A percentile compares a stretch with the other conserved stretches of the same genome.
phyloP scores from a whole-genome alignment of 2,797 vertebrate genomes.

The Crocodylus rhombifer region DNA sequence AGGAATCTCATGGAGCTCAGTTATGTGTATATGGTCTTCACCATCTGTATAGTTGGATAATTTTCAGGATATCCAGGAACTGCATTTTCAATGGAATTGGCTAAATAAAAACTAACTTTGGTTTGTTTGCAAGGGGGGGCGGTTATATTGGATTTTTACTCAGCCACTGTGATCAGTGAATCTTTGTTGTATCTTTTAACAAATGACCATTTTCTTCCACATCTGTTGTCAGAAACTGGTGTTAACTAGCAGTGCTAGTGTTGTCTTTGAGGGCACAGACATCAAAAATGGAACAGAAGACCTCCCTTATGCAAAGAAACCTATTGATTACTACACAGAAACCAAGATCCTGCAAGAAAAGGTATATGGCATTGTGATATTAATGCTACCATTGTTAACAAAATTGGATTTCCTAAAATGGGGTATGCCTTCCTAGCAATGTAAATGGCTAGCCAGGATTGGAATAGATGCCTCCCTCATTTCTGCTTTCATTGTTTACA shows the following conservation, averaged over 20 bases:
- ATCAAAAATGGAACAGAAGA: conserved; percentile 94
- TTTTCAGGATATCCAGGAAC: neutral
- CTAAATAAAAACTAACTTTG: no score
- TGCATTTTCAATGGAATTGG: neutral
- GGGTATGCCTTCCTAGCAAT: neutral
- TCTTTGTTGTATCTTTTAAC: neutral
- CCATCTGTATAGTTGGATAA: neutral
- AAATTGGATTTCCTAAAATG: neutral
- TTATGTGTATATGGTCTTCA: neutral
- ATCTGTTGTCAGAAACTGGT: conserved; percentile 88
- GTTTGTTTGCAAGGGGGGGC: no score
- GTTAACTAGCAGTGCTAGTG: conserved; percentile 97
- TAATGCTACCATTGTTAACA: accelerated
- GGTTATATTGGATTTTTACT: neutral
- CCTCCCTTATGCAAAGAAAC: conserved; percentile 92
- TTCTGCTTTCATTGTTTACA: neutral
- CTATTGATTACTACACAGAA: conserved; percentile 97
- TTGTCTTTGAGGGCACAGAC: conserved; percentile 94
- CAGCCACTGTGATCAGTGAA: neutral
- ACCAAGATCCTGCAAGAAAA: conserved; percentile 97
- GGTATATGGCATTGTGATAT: conserved; percentile 74
- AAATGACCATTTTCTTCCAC: neutral
- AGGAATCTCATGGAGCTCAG: neutral
- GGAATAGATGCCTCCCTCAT: neutral
- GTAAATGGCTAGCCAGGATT: neutral